Percentiles rank a stretch among this genome's conserved stretches.
Evolutionary conservation across 2,888 invertebrate genomes (phyloP).

Genomic region (Polia nebulosa): DNA sequence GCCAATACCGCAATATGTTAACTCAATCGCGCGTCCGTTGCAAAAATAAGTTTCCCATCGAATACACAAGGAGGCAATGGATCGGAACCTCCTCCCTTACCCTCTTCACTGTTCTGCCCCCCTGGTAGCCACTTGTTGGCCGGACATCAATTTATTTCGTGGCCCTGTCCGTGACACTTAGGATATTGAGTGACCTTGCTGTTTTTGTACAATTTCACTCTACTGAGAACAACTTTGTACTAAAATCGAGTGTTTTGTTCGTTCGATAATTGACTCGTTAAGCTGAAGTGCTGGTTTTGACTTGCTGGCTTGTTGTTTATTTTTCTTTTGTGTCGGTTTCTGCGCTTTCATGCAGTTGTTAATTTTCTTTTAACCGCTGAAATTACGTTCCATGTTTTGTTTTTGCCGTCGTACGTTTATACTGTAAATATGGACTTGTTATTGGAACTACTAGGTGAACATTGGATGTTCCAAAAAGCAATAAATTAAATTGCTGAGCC

Average conservation of each 20-base stretch:
- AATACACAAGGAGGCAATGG: conserved; percentile 61
- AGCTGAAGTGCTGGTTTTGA: conserved; percentile 25
- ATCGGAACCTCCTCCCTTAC: conserved; percentile 40
- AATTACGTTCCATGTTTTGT: neutral
- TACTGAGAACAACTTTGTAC: conserved; percentile 40
- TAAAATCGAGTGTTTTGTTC: conserved; percentile 23
- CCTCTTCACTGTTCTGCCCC: neutral
- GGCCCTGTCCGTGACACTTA: conserved; percentile 57
- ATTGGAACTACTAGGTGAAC: neutral
- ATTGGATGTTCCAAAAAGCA: too few relatives aligned
- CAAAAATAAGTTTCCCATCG: conserved; percentile 60
- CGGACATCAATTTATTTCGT: conserved; percentile 70
- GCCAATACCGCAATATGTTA: conserved; percentile 55
- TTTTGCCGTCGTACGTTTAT: neutral
- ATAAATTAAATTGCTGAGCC: too few relatives aligned
- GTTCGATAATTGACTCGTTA: conserved; percentile 23
- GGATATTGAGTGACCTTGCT: conserved; percentile 53
- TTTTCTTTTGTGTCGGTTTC: conserved; percentile 3
- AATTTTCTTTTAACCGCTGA: conserved; percentile 7
- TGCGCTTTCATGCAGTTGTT: conserved; percentile 14
- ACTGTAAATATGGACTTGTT: neutral
- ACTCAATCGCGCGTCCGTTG: conserved; percentile 58
- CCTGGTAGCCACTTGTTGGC: conserved; percentile 73
- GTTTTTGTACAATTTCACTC: conserved; percentile 32
- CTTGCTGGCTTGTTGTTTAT: conserved; percentile 8